phyloP scores from a whole-genome alignment of 2,888 invertebrate genomes.

The Thereva unica region DNA sequence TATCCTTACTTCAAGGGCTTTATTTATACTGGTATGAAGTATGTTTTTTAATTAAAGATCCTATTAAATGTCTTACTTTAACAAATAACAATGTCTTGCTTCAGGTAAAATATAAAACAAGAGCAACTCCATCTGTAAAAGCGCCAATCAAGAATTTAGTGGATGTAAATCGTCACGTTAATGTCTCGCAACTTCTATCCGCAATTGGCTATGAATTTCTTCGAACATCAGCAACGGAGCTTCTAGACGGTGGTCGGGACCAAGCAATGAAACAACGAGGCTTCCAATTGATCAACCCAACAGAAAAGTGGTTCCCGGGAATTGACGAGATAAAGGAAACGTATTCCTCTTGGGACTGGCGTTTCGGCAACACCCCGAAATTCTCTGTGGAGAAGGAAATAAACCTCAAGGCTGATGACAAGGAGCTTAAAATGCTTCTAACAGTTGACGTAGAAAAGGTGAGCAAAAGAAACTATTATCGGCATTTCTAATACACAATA shows the following conservation, averaged over 20 bases:
- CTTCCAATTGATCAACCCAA: constrained; percentile 84
- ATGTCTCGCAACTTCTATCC: constrained; percentile 72
- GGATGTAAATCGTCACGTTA: constrained; percentile 73
- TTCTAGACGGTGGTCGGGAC: constrained; percentile 73
- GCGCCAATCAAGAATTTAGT: constrained; percentile 82
- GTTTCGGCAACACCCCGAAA: constrained; percentile 82
- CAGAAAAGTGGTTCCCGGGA: constrained; percentile 87
- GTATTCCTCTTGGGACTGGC: constrained; percentile 85
- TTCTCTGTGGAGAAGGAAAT: constrained; percentile 67
- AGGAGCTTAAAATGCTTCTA: constrained; percentile 63
- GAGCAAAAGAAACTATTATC: constrained; percentile 22
- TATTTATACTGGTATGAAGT: constrained; percentile 9
- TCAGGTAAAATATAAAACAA: constrained; percentile 78
- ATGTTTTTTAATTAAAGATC: not conserved
- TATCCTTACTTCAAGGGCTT: constrained; percentile 23
- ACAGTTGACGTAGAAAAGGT: constrained; percentile 61
- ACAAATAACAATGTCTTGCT: constrained; percentile 9
- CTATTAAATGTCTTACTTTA: not conserved
- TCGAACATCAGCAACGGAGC: constrained; percentile 68
- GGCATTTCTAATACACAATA: not conserved
- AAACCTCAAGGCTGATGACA: constrained; percentile 59
- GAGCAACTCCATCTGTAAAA: constrained; percentile 82
- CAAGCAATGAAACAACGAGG: constrained; percentile 77
- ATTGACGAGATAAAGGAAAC: constrained; percentile 70
- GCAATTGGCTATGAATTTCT: constrained; percentile 85